Percentiles rank a stretch among this genome's conserved stretches.
These are phyloP conservation scores for Sorex araneus DNA, from an alignment of 2,113 vertebrate species.

Conservation along the genomic window DNA sequence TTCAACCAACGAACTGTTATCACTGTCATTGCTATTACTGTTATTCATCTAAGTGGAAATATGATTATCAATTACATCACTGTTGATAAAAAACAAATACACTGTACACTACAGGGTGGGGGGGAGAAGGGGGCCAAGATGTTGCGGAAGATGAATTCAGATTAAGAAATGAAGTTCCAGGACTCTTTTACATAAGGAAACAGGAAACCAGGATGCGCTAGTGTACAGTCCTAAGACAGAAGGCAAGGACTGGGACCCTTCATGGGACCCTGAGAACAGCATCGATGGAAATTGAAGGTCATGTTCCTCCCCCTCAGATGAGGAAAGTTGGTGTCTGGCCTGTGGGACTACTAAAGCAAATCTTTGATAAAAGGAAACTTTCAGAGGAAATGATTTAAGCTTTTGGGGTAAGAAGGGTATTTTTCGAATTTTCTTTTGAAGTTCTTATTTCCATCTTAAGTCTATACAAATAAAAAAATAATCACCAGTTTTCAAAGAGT, in stretches of 20 bases:
- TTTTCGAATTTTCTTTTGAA: constrained; percentile 79
- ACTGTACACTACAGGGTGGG: not conserved
- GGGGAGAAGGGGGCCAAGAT: not conserved
- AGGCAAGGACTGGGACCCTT: not conserved
- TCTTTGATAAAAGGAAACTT: constrained; percentile 76
- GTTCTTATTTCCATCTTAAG: constrained; percentile 79
- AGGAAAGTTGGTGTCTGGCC: constrained; percentile 29
- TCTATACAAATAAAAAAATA: constrained; percentile 83
- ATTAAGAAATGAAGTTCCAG: not conserved
- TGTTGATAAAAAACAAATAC: constrained; percentile 1
- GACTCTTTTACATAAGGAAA: not conserved
- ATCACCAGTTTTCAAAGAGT: constrained; percentile 78
- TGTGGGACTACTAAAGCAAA: constrained; percentile 56
- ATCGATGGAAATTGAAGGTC: constrained; percentile 54
- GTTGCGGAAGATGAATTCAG: not conserved
- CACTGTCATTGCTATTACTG: not conserved
- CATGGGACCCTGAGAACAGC: not conserved
- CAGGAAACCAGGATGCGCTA: not conserved
- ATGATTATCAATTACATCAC: not conserved
- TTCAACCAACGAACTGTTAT: not conserved
- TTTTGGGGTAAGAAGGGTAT: constrained; percentile 74
- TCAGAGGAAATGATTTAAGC: constrained; percentile 81
- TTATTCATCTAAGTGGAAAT: constrained; percentile 5
- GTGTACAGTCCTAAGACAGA: not conserved
- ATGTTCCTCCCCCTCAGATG: not conserved